These are phyloP conservation scores for Peromyscus polionotus DNA, from an alignment of 2,113 vertebrate species.

Conservation along the genomic window DNA sequence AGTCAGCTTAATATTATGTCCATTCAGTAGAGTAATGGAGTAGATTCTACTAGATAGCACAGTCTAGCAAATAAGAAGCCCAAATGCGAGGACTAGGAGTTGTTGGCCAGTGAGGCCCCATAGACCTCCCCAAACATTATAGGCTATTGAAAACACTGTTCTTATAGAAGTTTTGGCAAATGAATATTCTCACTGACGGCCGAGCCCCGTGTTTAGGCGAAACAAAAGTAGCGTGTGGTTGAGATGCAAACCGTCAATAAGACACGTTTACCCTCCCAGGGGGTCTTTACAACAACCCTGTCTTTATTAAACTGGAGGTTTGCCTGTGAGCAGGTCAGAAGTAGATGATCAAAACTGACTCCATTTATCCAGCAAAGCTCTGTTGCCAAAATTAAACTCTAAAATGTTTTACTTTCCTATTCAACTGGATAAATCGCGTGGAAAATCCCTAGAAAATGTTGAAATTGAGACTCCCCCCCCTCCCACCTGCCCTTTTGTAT, in stretches of 20 bases:
- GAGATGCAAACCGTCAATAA: conserved; percentile 16
- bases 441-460: conserved; percentile 55
- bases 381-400: conserved; percentile 50
- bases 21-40: background rate
- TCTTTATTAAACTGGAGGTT: conserved; percentile 13
- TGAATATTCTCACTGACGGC: background rate
- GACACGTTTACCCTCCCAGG: background rate
- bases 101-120: background rate
- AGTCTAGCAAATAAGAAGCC: too few relatives aligned
- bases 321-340: background rate
- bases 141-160: background rate
- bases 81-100: background rate
- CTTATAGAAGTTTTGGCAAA: conserved; percentile 15
- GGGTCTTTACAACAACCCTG: background rate
- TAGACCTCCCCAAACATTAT: background rate
- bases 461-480: conserved; percentile 21
- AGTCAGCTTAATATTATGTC: background rate
- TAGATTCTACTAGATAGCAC: background rate
- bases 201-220: background rate
- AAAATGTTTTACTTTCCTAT: conserved; percentile 1
- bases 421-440: background rate
- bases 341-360: background rate
- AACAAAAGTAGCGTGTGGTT: conserved; percentile 10
- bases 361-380: background rate
- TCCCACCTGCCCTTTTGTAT: background rate